Evolutionary conservation across 2,888 invertebrate species (phyloP), one percentile per base, ranked within the genome.

Genomic region (Caenorhabditis doughertyi): DNA sequence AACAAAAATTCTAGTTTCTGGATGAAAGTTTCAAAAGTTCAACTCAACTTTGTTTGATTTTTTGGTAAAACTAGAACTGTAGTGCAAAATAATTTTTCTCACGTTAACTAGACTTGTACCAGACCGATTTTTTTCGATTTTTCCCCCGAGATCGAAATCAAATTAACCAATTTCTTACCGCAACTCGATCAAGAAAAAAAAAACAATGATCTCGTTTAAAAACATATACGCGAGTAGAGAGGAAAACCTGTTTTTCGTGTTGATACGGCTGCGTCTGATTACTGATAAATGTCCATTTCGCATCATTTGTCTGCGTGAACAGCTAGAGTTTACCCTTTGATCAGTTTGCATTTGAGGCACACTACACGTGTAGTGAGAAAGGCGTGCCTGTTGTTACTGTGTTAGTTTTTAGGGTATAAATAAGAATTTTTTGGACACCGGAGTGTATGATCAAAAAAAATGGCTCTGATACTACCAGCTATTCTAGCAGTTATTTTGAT

Each of bases 271-370:
- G 18, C 13, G 60, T 42, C 42, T 60, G 60, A 60, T 42, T 60
- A 27, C 42, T 35, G 29, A 35, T 35, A 23, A 58, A 11, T 60
- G 60, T 27, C 42, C 60, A 42, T 27, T 44, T 60, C 44, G 60
- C 58, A 60, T 60, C 58, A 35, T 60, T 60, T 60, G 39, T 60
- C 58, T 42, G 27, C n/a, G 42, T 64, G 49, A 49, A 49, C 64
- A 64, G 64, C 64, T 64, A 64, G 64, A 64, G 64, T 64, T 32
- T 64, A 64, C 64, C 64, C 49, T 32, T 21, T 64, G 64, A 49
- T 64, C 64, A 60, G 42, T 60, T 58, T 58, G 23, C 21, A 58
- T 8, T 60, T 42, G 11, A 44, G 25, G 27, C 1, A 27, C 16
- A 60, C 60, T 60, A 60, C 60, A 42, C 42, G 42, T 60, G 39